phyloP scores from a whole-genome alignment of 2,113 vertebrate species.

The Astur gentilis region DNA sequence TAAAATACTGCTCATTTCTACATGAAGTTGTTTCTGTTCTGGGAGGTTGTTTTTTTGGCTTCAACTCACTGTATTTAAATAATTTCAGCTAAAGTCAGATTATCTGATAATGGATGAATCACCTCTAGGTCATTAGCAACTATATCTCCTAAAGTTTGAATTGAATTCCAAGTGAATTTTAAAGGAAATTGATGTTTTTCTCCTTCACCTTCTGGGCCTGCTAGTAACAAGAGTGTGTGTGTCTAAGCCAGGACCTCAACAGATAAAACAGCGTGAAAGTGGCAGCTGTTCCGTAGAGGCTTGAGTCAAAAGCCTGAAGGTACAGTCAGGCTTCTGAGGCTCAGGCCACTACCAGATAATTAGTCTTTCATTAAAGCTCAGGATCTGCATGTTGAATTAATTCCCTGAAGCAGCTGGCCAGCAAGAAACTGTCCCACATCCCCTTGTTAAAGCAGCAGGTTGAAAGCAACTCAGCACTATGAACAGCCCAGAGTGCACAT shows the following conservation, averaged over 20 bases:
- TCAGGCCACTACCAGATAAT: neutral
- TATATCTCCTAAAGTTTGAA: neutral
- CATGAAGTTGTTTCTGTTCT: neutral
- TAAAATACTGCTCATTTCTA: neutral
- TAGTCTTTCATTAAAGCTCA: neutral
- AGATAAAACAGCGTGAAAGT: accelerated
- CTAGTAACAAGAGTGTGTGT: neutral
- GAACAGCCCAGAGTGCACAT: neutral
- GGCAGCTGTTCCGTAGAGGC: neutral
- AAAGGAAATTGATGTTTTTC: neutral
- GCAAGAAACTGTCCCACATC: neutral
- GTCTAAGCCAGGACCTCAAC: neutral
- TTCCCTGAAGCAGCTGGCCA: neutral
- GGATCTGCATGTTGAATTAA: neutral
- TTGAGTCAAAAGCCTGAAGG: neutral
- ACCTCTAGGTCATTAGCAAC: neutral
- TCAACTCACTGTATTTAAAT: neutral
- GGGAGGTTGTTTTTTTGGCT: neutral
- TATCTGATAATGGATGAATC: neutral
- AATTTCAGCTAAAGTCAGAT: neutral
- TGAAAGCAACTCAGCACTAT: neutral
- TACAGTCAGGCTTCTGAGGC: neutral
- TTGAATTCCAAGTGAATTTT: neutral
- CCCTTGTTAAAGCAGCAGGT: neutral
- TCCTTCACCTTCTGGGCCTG: neutral